phyloP scores from a whole-genome alignment of 2,888 invertebrate species.

The Peribatodes rhomboidaria region DNA sequence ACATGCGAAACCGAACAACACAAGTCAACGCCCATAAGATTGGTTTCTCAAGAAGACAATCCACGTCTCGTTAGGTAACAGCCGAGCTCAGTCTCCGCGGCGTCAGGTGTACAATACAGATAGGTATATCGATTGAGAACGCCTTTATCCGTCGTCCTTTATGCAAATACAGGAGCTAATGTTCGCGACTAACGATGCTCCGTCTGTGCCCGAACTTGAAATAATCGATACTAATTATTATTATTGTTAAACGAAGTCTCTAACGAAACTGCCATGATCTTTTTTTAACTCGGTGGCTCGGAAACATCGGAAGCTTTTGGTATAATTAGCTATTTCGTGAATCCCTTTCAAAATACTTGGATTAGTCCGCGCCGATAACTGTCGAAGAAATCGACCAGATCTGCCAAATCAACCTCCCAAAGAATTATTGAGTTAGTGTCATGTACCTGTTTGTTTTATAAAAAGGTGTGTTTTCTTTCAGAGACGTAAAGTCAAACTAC shows the following conservation, averaged over 20 bases:
- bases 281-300: too few relatives aligned
- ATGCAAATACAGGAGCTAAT: constrained; percentile 4
- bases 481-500: constrained; percentile 95
- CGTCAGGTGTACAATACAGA: not conserved
- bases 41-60: too few relatives aligned
- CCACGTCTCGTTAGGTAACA: too few relatives aligned
- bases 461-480: constrained; percentile 71
- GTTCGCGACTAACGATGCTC: not conserved
- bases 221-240: not conserved
- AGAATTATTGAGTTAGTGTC: not conserved
- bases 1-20: too few relatives aligned
- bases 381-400: too few relatives aligned
- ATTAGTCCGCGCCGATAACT: too few relatives aligned
- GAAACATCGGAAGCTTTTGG: too few relatives aligned
- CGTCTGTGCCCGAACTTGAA: not conserved
- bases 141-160: constrained; percentile 9
- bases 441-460: not conserved
- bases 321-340: too few relatives aligned
- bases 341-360: too few relatives aligned
- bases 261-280: too few relatives aligned
- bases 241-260: not conserved
- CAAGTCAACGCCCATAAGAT: too few relatives aligned
- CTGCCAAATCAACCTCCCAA: too few relatives aligned
- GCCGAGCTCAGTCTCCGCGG: not conserved
- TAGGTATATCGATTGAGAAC: not conserved